These are phyloP conservation scores for Caenorhabditis latens DNA, from an alignment of 1,140 invertebrate species.

Conservation along the genomic window DNA sequence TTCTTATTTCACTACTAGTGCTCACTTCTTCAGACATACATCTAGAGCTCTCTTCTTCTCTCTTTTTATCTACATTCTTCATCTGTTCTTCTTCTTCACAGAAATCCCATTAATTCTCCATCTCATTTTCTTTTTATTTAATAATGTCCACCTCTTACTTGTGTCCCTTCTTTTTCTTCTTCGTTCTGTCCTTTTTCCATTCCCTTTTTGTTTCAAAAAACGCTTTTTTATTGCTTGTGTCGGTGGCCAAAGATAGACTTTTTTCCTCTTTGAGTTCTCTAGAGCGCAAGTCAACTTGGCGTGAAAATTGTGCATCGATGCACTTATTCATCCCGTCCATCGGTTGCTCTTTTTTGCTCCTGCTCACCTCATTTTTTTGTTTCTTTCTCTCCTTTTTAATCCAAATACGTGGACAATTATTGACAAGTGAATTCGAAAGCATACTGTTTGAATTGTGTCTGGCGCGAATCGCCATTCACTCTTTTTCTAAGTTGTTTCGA, in stretches of 20 bases:
- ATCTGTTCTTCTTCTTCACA: neutral
- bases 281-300: slow-evolving; percentile 52
- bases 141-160: neutral
- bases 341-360: neutral
- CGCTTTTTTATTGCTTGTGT: slow-evolving; percentile 11
- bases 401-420: neutral
- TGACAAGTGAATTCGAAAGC: neutral
- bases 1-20: neutral
- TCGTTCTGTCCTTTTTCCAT: neutral
- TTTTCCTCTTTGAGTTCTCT: neutral
- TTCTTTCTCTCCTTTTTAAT: neutral
- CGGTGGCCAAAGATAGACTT: neutral
- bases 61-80: neutral
- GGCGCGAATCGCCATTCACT: neutral
- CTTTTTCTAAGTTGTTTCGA: neutral
- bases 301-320: slow-evolving; percentile 55
- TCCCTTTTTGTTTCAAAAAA: slow-evolving; percentile 51
- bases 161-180: neutral
- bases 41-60: neutral
- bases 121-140: neutral
- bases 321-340: slow-evolving; percentile 33
- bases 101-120: neutral
- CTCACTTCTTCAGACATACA: neutral
- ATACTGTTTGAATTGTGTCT: neutral
- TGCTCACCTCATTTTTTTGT: slow-evolving; percentile 32